Percentiles rank a stretch among this genome's conserved stretches.
phyloP scores from a whole-genome alignment of 2,888 invertebrate genomes.

The Patella pellucida region DNA sequence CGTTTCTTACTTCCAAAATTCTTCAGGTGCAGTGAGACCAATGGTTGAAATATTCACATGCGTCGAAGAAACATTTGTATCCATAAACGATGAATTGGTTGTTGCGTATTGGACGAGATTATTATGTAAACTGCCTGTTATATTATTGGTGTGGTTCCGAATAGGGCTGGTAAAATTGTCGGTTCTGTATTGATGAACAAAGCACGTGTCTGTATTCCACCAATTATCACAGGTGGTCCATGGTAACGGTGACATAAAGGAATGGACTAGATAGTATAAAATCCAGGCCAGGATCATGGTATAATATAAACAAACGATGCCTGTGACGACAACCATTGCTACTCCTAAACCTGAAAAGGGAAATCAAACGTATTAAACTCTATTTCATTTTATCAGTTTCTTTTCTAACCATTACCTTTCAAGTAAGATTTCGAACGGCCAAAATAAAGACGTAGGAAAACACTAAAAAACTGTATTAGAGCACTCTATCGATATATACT shows the following conservation, averaged over 20 bases:
- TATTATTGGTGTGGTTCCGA: not conserved
- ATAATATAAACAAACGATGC: slow-evolving; percentile 13
- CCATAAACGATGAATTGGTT: no score
- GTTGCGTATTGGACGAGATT: no score
- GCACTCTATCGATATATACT: no score
- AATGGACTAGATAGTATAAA: slow-evolving; percentile 25
- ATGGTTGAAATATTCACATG: no score
- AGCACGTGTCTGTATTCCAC: slow-evolving; percentile 23
- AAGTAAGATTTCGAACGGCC: no score
- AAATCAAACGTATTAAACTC: not conserved
- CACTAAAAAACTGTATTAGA: no score
- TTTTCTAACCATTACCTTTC: no score
- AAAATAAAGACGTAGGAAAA: no score
- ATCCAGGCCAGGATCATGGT: slow-evolving; percentile 24
- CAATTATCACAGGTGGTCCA: slow-evolving; percentile 22
- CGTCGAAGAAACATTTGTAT: no score
- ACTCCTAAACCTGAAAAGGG: slow-evolving; percentile 15
- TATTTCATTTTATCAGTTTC: not conserved
- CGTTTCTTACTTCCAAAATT: not conserved
- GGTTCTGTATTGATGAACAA: not conserved
- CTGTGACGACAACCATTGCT: slow-evolving; percentile 6
- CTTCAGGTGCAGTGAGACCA: not conserved
- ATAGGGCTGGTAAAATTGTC: not conserved
- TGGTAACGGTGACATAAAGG: slow-evolving; percentile 20
- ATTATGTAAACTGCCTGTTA: no score